Evolutionary conservation across 1,140 invertebrate species (phyloP), one percentile per base, ranked within the genome.

Genomic region (Brevipalpus yothersi): DNA sequence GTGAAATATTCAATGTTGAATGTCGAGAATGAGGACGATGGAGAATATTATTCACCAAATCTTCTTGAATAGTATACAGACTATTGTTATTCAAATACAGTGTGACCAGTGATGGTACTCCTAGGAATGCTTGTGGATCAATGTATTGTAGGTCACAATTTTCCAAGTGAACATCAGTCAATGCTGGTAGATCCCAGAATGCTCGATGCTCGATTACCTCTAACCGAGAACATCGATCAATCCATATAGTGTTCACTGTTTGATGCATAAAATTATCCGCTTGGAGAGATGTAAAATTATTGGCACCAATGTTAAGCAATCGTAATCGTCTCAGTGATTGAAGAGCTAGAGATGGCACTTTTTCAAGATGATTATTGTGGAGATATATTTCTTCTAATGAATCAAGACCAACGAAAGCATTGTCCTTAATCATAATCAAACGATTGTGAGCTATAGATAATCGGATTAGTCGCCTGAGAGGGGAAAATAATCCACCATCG

Each of bases 401-500:
- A 0, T 80, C 80, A 9, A 90, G 73, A 63, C 83, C 82, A 1
- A 81, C 82, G 69, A 92, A 90, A 2, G 86, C 84, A 68, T 87
- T 88, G 68, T 91, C 86, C 0, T 86, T 84, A 45, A 91, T 69
- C 58, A 86, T 83, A 0, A 81, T 83, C 31, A 92, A 75, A 65
- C 80, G 79, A 72, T 92, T 92, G 62, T 77, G 75, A 15, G 81
- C 80, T 62, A 92, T 72, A 72, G 84, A 81, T 17, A 92, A 73
- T 60, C 77, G 77, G n/a, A 82, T 78, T 39, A 91, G 70, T 66
- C 81, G 82, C 43, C 83, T 81, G 19, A 82, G 83, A 63, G 80
- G 79, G 41, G 84, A 79, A 68, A 90, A 89, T 70, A 86, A 84
- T 17, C 82, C 87, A 40, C 82, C 82, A 68, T 90, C 86, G 57